These are phyloP conservation scores for Origma solitaria DNA, from an alignment of 2,113 vertebrate genomes.

Conservation along the genomic window DNA sequence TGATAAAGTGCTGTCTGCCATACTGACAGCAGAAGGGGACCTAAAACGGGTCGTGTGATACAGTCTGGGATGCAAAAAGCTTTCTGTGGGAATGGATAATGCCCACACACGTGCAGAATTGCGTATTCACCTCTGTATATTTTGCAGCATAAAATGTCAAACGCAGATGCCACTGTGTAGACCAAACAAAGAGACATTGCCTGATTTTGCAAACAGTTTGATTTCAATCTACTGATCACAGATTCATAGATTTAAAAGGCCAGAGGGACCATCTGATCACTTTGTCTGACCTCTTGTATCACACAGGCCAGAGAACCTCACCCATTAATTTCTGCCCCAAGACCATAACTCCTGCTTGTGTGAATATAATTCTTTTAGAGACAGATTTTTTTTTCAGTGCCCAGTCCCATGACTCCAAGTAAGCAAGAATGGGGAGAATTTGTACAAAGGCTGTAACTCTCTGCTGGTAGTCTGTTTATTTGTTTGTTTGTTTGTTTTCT, in stretches of 20 bases:
- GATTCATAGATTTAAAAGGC: conserved; percentile 10
- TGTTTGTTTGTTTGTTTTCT: not conserved
- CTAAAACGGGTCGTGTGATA: not conserved
- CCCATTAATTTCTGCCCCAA: not conserved
- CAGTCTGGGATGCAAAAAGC: not conserved
- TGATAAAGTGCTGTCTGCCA: not conserved
- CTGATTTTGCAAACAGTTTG: not conserved
- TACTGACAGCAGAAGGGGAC: not conserved
- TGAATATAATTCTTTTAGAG: not conserved
- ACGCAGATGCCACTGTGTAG: not conserved
- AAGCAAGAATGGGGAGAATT: not conserved
- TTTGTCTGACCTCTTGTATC: not conserved
- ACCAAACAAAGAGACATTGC: not conserved
- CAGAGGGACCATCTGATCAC: not conserved
- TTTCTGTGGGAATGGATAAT: not conserved
- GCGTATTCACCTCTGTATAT: not conserved
- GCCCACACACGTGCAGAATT: not conserved
- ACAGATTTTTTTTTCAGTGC: not conserved
- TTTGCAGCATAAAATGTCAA: not conserved
- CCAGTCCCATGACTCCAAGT: not conserved
- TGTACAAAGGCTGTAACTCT: not conserved
- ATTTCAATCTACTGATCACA: not conserved
- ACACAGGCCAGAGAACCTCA: not conserved
- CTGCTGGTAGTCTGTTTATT: not conserved
- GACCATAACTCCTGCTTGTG: not conserved